Evolutionary conservation across 2,113 vertebrate species (phyloP), one percentile per base, ranked within the genome.

Genomic region (Perognathus longimembris): DNA sequence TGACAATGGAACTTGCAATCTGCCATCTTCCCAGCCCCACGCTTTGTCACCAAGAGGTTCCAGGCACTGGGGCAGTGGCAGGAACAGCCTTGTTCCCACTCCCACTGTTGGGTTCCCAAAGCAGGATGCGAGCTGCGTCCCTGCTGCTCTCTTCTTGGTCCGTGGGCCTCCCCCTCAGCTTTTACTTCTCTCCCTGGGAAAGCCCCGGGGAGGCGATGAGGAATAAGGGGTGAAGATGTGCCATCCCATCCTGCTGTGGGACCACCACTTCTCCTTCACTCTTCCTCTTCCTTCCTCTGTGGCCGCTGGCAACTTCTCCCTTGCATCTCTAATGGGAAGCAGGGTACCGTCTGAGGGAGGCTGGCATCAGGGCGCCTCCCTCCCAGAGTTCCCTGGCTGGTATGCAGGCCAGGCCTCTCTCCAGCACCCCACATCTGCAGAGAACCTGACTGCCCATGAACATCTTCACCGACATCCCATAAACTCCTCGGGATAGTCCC

Each of bases 221-320:
- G 32, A 80, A 34, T 11, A n/a, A 10, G 45, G 75, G 57, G n/a
- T 45, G 17, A 30, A 61, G n/a, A n/a, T 20, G 5, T 17, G 34
- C 21, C 38, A 9, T 57, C 45, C 76, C 42, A 80, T 30, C 24
- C 1, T 75, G 59, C 8, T 34, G 3, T 2, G 20, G 34, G 7
- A 3, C 32, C 3, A 11, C 87, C 50, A 93, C 93, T 96, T 96
- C 95, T 57, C 73, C 84, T 91, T 96, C 71, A 3, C 38, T 21
- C 76, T 84, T 93, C 92, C 77, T 64, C 64, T 83, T 94, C 85
- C 92, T 94, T 90, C 81, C 93, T 78, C 59, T 54, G 69, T 9
- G 38, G 45, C 89, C 63, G 4, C 21, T 4, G 30, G 26, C 14
- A 15, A 88, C 78, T 92, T 96, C 94, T 70, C 69, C 79, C 66